A percentile compares a stretch with the other conserved stretches of the same genome.
phyloP scores from a whole-genome alignment of 2,888 invertebrate species.

The Drosophila nr. medialis region DNA sequence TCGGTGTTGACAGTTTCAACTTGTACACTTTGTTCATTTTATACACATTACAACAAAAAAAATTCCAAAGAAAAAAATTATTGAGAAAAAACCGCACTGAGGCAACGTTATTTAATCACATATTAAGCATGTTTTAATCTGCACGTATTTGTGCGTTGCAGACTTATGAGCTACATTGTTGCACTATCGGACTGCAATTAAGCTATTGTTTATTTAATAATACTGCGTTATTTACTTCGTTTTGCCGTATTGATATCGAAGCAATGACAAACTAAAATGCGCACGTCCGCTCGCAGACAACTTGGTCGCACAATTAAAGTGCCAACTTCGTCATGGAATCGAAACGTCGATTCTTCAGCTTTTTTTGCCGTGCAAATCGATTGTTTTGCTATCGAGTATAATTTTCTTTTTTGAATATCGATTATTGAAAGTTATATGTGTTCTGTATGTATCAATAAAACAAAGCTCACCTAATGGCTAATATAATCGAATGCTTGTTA shows the following conservation, averaged over 20 bases:
- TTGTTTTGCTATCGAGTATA: constrained; percentile 34
- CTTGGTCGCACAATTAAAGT: constrained; percentile 67
- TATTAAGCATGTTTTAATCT: constrained; percentile 14
- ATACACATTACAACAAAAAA: constrained; percentile 20
- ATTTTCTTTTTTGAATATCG: constrained; percentile 3
- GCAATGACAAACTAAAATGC: constrained; percentile 40
- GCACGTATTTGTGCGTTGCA: constrained; percentile 1
- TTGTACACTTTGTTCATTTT: constrained; percentile 25
- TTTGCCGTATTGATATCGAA: constrained; percentile 33
- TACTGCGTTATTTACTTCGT: constrained; percentile 54
- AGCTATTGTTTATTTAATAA: constrained; percentile 43
- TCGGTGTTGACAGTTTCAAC: constrained; percentile 3
- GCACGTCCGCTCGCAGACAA: constrained; percentile 73
- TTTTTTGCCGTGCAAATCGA: constrained; percentile 22
- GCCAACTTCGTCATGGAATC: not conserved
- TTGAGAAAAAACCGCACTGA: constrained; percentile 5
- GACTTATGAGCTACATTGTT: constrained; percentile 21
- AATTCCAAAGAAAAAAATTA: constrained; percentile 3
- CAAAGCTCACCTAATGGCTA: not conserved
- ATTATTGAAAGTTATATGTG: not conserved
- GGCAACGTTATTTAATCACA: constrained; percentile 54
- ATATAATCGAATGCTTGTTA: not conserved
- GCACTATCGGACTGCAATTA: constrained; percentile 28
- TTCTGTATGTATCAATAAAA: not conserved
- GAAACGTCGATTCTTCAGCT: constrained; percentile 22